Base-by-base conservation (phyloP, 2,113 vertebrate species). In the Ameiurus melas region DNA sequence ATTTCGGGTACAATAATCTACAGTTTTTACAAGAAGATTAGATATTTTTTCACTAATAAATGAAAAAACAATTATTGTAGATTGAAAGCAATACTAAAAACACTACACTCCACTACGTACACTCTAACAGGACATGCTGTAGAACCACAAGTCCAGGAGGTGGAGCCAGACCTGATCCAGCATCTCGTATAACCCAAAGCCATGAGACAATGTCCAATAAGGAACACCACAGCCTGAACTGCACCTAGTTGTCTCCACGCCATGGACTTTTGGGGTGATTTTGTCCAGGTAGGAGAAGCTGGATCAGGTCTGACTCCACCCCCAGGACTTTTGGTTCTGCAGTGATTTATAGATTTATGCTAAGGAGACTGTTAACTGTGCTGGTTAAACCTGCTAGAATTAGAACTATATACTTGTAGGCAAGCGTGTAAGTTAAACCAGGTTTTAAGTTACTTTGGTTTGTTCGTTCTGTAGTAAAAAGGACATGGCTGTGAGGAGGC, bases 391-490 rank as follows among this genome's bases (percentile, higher is more conserved):
- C 19, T 73, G 3, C 33, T 73, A 4, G 17, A 36, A 60, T 5
- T 22, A 66, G 64, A 66, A 13, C 27, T 30, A 30, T 51, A 25
- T 75, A 47, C 8, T 25, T 27, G 19, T 16, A 78, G 51, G 27
- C 51, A 53, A 79, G 5, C n/a, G 16, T 53, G 36, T 22, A 57
- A 5, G 27, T 57, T 81, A 30, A 20, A 55, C 5, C n/a, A 3
- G 4, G 20, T 30, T 80, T 57, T 80, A 30, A 30, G 2, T 19
- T 30, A 17, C 4, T 58, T 1, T 79, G 27, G 2, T 51, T n/a
- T 51, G 10, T 60, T 58, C 36, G 57, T 80, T 84, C 58, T 83
- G 87, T 92, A 99, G 98, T 95, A 99, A 99, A 93, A 99, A 99
- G 90, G 96, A 98, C 27, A 64, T 92, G 1, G 94, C 88, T 0